Conservation (phyloP, 2,113 vertebrate genomes). For the Semicossyphus pulcher region DNA sequence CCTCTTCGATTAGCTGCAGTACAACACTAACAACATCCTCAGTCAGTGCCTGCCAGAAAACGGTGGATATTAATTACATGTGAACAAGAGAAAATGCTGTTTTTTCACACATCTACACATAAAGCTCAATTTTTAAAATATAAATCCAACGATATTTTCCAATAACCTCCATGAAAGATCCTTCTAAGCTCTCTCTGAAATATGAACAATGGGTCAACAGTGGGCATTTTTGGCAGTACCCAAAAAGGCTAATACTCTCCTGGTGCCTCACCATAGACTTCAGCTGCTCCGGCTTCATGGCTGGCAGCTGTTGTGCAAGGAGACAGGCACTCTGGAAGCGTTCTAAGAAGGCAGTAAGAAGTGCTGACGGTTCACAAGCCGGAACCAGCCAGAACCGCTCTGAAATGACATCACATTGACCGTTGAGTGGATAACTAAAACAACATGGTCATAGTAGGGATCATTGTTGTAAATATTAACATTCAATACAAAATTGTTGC, state of each 20-base stretch:
- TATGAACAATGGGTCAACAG: background rate
- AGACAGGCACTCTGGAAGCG: slow-evolving; percentile 89
- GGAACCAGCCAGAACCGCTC: slow-evolving; percentile 91
- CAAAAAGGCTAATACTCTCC: background rate
- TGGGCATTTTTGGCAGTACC: background rate
- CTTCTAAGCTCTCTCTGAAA: background rate
- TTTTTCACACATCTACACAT: background rate
- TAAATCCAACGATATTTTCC: too few species aligned
- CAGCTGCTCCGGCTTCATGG: slow-evolving; percentile 89
- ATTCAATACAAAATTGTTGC: background rate
- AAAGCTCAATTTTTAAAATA: too few species aligned
- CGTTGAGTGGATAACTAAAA: background rate
- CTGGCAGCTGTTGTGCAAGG: slow-evolving; percentile 92
- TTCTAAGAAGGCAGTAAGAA: slow-evolving; percentile 87
- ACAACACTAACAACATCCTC: slow-evolving; percentile 89
- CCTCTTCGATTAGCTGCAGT: slow-evolving; percentile 89
- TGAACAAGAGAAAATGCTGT: background rate
- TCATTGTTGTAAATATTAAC: background rate
- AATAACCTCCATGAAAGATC: background rate
- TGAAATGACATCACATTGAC: slow-evolving; percentile 61
- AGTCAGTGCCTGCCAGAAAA: slow-evolving; percentile 84
- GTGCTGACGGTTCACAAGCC: slow-evolving; percentile 86
- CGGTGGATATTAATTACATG: background rate
- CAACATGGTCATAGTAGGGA: background rate
- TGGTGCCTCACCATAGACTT: slow-evolving; percentile 88